These are phyloP conservation scores for Drosophila stalkeri DNA, from an alignment of 2,888 invertebrate species.

Conservation along the genomic window DNA sequence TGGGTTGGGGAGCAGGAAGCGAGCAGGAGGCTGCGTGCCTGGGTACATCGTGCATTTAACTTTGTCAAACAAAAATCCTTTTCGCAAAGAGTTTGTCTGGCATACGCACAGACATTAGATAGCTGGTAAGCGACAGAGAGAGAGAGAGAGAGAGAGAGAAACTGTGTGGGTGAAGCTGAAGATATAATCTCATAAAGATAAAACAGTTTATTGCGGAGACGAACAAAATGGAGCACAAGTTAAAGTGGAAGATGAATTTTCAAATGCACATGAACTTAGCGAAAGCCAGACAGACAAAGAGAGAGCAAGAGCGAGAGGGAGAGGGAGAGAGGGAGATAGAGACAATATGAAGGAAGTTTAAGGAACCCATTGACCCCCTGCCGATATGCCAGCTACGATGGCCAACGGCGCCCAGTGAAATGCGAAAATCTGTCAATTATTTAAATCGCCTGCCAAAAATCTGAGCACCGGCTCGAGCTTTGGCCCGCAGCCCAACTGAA, in stretches of 20 bases:
- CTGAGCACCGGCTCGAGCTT: conserved; percentile 50
- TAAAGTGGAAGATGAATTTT: conserved; percentile 28
- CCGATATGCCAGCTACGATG: conserved; percentile 43
- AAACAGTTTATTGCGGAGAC: conserved; percentile 74
- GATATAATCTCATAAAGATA: conserved; percentile 81
- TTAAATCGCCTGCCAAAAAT: conserved; percentile 75
- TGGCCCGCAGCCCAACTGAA: conserved; percentile 41
- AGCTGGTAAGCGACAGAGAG: neutral
- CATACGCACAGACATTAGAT: conserved; percentile 48
- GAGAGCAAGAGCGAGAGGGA: neutral
- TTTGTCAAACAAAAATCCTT: conserved; percentile 78
- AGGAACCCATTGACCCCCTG: conserved; percentile 58
- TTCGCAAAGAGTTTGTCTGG: conserved; percentile 71
- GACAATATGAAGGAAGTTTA: conserved; percentile 1
- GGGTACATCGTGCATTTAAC: conserved; percentile 57
- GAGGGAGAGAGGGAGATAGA: neutral
- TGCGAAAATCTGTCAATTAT: conserved; percentile 79
- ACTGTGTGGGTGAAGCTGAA: conserved; percentile 27
- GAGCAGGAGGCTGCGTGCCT: conserved; percentile 35
- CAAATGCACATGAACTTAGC: conserved; percentile 24
- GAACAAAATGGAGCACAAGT: conserved; percentile 55
- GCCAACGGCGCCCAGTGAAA: conserved; percentile 51
- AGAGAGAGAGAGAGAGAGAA: neutral
- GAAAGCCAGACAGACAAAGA: neutral
- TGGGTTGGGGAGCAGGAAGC: no score